Evolutionary conservation across 1,140 invertebrate genomes (phyloP).

Genomic region (Eupeodes corollae): DNA sequence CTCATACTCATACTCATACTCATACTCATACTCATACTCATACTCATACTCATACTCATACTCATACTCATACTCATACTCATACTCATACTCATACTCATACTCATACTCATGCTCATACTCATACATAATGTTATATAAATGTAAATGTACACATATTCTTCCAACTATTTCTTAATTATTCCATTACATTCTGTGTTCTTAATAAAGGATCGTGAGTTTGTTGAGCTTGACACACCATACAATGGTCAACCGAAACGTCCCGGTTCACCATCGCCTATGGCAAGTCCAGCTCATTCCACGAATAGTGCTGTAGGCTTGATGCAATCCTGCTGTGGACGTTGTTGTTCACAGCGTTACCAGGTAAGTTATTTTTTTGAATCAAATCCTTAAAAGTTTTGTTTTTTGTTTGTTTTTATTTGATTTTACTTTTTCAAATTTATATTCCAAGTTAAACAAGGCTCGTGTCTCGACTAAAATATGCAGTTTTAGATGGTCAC

Average conservation of each 20-base stretch:
- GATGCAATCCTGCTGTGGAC: conserved; percentile 71
- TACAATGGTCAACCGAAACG: conserved; percentile 85
- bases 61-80: too few species aligned
- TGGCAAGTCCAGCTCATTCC: conserved; percentile 78
- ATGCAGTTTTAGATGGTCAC: not conserved
- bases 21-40: too few species aligned
- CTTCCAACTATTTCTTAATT: too few species aligned
- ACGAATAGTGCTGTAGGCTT: conserved; percentile 61
- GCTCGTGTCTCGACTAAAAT: not conserved
- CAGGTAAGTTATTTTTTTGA: conserved; percentile 51
- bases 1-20: too few species aligned
- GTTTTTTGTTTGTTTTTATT: conserved; percentile 11
- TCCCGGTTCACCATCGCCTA: conserved; percentile 71
- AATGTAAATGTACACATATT: too few species aligned
- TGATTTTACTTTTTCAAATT: conserved; percentile 6
- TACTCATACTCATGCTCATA: too few species aligned
- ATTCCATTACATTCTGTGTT: not conserved
- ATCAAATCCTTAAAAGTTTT: conserved; percentile 2
- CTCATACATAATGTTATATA: too few species aligned
- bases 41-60: too few species aligned
- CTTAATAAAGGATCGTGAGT: conserved; percentile 80
- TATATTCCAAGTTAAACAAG: not conserved
- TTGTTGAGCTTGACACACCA: conserved; percentile 89
- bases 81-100: too few species aligned
- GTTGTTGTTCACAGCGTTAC: conserved; percentile 76